These are phyloP conservation scores for Bruchidius siliquastri DNA, from an alignment of 2,888 invertebrate species.

Conservation along the genomic window DNA sequence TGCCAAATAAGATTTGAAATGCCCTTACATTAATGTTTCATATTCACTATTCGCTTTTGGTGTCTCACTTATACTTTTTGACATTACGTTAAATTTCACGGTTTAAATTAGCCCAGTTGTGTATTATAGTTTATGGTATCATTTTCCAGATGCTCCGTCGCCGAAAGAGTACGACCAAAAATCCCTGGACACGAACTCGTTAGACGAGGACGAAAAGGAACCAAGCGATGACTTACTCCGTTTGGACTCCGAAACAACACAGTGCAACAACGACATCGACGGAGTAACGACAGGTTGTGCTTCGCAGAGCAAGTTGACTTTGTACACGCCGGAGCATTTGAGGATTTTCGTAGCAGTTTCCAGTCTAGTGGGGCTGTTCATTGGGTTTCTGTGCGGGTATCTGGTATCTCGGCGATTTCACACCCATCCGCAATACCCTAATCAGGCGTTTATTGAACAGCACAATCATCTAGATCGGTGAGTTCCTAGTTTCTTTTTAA, in stretches of 20 bases:
- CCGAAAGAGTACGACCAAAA: conserved; percentile 38
- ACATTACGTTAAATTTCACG: background rate
- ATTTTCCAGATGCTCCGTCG: conserved; percentile 21
- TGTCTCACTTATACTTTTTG: too few relatives aligned
- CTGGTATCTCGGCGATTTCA: conserved; percentile 76
- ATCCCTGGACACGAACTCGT: conserved; percentile 27
- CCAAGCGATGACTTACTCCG: conserved; percentile 24
- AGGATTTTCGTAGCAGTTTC: conserved; percentile 72
- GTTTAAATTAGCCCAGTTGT: too few relatives aligned
- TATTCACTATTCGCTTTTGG: too few relatives aligned
- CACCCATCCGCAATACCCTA: conserved; percentile 63
- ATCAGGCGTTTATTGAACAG: conserved; percentile 71
- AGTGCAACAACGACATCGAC: conserved; percentile 36
- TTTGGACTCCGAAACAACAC: conserved; percentile 36
- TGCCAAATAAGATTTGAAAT: too few relatives aligned
- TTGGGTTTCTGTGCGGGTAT: conserved; percentile 81
- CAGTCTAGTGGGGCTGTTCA: conserved; percentile 72
- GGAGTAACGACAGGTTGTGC: conserved; percentile 33
- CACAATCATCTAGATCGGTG: conserved; percentile 73
- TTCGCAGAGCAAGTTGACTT: conserved; percentile 55
- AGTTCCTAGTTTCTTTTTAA: conserved; percentile 18
- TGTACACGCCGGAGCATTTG: conserved; percentile 76
- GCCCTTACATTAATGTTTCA: too few relatives aligned
- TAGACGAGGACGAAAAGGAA: conserved; percentile 20
- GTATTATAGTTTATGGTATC: too few relatives aligned